Base-by-base conservation (phyloP, 53 echinoderm and acorn worm species). In the Luidia sarsii region DNA sequence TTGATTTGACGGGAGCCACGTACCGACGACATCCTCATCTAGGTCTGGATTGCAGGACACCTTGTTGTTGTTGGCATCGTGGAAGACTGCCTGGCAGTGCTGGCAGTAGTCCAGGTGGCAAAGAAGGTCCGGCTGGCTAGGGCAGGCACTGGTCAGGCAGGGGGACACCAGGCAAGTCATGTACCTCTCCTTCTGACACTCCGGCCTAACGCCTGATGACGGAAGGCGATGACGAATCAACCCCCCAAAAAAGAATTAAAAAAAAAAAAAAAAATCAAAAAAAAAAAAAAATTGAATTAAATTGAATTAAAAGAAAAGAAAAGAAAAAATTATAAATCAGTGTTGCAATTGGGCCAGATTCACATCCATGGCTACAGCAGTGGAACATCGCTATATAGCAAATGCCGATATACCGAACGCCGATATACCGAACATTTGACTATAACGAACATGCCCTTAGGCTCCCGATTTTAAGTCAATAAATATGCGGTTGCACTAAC, bases 71-170 rank as follows among this genome's bases (percentile, higher is more conserved):
- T 16, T 60, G 23, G 48, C 64, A 49, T 73, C 65, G 55, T 64
- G 64, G 53, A 45, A 85, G 14, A 73, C 75, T 15, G 85, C 74
- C 27, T 50, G 35, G 41, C 85, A 85, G 0, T 50, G 74, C 36
- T 74, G 64, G 43, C 85, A 85, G 31, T 65, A 85, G 50, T 85
- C 64, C 20, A 64, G 36, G 29, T 51, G 73, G 25, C 84, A 84
- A 2, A 37, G 15, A 33, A 64, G 73, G 0, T 72, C 61, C 8
- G 84, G 84, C 27, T 84, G 29, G 15, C 33, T 15, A 19, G 27
- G 11, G 38, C 84, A 84, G 21, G 20, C 22, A 23, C 10, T 13
- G 21, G 1, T 3, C 0, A 50, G 0, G 38, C 84, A 84, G 5
- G 84, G 84, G 6, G 72, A 62, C 13, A 32, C n/a, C 7, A 66